These are phyloP conservation scores for Ophion obscuratus DNA, from an alignment of 2,888 invertebrate species.

Conservation along the genomic window DNA sequence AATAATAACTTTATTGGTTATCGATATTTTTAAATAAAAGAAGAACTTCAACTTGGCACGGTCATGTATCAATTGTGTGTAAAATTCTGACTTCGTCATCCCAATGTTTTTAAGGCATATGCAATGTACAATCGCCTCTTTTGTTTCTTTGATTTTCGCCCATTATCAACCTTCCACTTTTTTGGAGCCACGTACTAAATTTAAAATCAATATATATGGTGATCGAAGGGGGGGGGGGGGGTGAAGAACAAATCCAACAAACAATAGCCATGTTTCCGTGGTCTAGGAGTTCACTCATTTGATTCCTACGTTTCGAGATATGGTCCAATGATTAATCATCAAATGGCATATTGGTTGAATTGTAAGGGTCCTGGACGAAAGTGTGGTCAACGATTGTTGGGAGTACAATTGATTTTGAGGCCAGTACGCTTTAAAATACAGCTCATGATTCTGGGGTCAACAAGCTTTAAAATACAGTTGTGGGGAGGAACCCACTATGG, in stretches of 20 bases:
- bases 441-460: background rate
- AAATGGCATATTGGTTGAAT: background rate
- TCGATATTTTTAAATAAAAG: too few relatives aligned
- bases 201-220: background rate
- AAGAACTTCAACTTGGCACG: too few relatives aligned
- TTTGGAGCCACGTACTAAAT: background rate
- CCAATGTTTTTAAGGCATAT: too few relatives aligned
- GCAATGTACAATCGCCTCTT: too few relatives aligned
- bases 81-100: too few relatives aligned
- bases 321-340: background rate
- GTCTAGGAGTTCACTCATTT: background rate
- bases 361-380: background rate
- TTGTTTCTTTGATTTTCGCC: too few relatives aligned
- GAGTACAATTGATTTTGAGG: conserved; percentile 24
- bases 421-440: conserved; percentile 37
- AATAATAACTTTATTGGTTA: too few relatives aligned
- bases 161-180: background rate
- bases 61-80: too few relatives aligned
- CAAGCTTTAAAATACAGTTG: background rate
- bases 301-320: background rate
- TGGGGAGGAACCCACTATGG: background rate
- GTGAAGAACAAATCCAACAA: too few relatives aligned
- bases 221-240: too few relatives aligned
- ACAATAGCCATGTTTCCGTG: too few relatives aligned
- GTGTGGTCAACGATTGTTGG: background rate